Base-by-base conservation (phyloP, 2,797 vertebrate genomes). In the Gastrophryne carolinensis region DNA sequence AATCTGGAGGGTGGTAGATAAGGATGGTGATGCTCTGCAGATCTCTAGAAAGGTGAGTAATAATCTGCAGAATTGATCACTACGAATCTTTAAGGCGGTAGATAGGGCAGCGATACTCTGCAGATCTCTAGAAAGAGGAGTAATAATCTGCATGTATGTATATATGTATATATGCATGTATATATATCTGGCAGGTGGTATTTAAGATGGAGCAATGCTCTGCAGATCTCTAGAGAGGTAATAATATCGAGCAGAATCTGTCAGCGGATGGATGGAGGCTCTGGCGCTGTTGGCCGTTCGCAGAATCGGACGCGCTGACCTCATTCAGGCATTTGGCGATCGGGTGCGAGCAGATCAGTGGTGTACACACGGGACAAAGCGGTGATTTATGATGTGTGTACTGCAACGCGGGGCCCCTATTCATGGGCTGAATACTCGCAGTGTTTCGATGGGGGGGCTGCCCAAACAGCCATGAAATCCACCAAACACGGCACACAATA, bases 391-490 rank as follows among this genome's bases (percentile, higher is more conserved):
- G 27, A 27, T 56, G 23, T 54, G 49, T 56, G 26, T 34, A 32
- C 21, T 68, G 5, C 32, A 24, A 1, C n/a, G n/a, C n/a, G 3
- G 29, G 11, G 17, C 8, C 23, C 1, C 56, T 34, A 58, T 58
- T 34, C 47, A 56, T 19, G 5, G 3, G 30, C 8, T 56, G 13
- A 39, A 50, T 54, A 32, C 35, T 19, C 10, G 30, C 5, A 15
- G 24, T 37, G 47, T 54, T 26, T 27, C 66, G 34, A n/a, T n/a
- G n/a, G n/a, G 5, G 24, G 66, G 34, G 66, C 49, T 15, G 26
- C 26, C 15, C 64, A 66, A 21, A 66, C n/a, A 66, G 63, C 19
- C 34, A 53, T 37, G 64, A 50, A 44, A 32, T 15, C 49, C 11
- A 24, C 27, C 12, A 15, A 37, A 53, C 49, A 41, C 24, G 21